Evolutionary conservation across 92 coral and sea anemone species (phyloP).

Genomic region (Scolanthus callimorphus): DNA sequence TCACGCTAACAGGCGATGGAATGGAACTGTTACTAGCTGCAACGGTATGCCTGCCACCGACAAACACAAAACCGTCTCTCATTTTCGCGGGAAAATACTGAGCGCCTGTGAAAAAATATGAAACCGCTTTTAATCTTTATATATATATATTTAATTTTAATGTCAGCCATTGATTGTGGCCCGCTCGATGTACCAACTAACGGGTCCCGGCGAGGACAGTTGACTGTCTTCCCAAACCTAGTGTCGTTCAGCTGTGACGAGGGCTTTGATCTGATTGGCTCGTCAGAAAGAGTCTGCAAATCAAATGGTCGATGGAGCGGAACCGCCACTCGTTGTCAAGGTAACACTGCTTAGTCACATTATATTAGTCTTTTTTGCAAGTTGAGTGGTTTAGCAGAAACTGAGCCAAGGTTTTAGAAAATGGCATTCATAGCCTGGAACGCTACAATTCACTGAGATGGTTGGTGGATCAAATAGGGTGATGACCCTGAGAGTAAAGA

Average conservation of each 20-base stretch:
- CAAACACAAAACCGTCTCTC: too few species aligned
- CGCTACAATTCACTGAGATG: too few species aligned
- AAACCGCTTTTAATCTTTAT: neutral
- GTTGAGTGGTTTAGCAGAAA: too few species aligned
- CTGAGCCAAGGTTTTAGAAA: too few species aligned
- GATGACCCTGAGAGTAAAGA: too few species aligned
- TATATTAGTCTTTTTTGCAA: too few species aligned
- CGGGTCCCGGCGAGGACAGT: constrained; percentile 36
- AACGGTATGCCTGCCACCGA: too few species aligned
- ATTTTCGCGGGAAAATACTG: too few species aligned
- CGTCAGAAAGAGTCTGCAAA: constrained; percentile 36
- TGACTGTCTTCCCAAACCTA: constrained; percentile 54
- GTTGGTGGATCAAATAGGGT: too few species aligned
- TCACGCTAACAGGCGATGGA: constrained; percentile 48
- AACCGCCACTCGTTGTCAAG: constrained; percentile 30
- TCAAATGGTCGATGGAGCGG: constrained; percentile 79
- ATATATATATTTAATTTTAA: constrained; percentile 5
- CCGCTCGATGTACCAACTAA: constrained; percentile 30
- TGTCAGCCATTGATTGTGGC: constrained; percentile 54
- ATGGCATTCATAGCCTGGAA: too few species aligned
- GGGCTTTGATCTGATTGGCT: constrained; percentile 65
- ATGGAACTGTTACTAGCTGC: constrained; percentile 40
- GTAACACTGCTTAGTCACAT: too few species aligned
- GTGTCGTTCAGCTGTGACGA: constrained; percentile 55
- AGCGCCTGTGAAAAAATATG: neutral